Conservation (phyloP, 2,888 invertebrate species). For the Microdon myrmicae region DNA sequence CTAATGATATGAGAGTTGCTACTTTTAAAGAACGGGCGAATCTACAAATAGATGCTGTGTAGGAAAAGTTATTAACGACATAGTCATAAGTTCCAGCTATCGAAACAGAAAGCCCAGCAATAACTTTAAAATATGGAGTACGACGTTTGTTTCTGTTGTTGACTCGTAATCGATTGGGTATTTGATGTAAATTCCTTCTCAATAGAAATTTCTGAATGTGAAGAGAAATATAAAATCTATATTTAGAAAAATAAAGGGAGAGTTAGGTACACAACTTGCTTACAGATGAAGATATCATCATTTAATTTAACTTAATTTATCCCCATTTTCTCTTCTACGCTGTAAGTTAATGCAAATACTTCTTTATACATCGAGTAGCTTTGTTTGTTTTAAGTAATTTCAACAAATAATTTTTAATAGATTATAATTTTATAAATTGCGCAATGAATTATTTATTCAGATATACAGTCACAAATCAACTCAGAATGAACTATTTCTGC, state of each 20-base stretch:
- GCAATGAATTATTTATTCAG: too few relatives aligned
- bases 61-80: constrained; percentile 61
- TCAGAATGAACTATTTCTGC: too few relatives aligned
- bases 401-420: too few relatives aligned
- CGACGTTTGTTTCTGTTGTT: not conserved
- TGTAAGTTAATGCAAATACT: too few relatives aligned
- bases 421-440: too few relatives aligned
- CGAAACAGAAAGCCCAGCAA: constrained; percentile 31
- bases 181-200: not conserved
- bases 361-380: too few relatives aligned
- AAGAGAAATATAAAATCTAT: not conserved
- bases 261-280: too few relatives aligned
- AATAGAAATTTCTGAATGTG: constrained; percentile 11
- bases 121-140: constrained; percentile 15
- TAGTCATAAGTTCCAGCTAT: constrained; percentile 59
- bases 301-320: too few relatives aligned
- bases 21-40: constrained; percentile 66
- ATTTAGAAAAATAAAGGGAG: not conserved
- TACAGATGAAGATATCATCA: constrained; percentile 10
- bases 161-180: too few relatives aligned
- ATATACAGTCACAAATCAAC: too few relatives aligned
- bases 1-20: constrained; percentile 69
- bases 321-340: too few relatives aligned
- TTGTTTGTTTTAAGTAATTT: too few relatives aligned
- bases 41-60: constrained; percentile 62